Percentiles rank a stretch among this genome's conserved stretches.
Conservation (phyloP, 2,797 vertebrate genomes). For the Characodon lateralis region DNA sequence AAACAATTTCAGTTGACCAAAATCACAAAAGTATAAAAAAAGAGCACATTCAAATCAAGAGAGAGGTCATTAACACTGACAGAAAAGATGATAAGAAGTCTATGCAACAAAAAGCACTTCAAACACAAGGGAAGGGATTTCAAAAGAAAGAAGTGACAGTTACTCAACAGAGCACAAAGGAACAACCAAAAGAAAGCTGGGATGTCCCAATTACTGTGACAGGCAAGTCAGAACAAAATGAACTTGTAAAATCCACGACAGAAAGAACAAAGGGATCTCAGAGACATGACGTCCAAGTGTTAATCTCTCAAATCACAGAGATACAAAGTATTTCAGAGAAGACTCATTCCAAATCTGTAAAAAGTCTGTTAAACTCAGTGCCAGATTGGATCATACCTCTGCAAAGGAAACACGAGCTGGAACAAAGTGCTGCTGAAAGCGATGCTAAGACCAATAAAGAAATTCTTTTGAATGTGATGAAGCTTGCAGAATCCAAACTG, state of each 20-base stretch:
- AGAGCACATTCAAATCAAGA: slow-evolving; percentile 60
- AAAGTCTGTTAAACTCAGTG: slow-evolving; percentile 76
- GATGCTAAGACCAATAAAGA: slow-evolving; percentile 75
- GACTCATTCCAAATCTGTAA: slow-evolving; percentile 75
- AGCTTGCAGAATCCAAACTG: slow-evolving; percentile 74
- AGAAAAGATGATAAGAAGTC: slow-evolving; percentile 65
- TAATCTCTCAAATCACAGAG: slow-evolving; percentile 81
- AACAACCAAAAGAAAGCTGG: slow-evolving; percentile 57
- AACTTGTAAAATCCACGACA: slow-evolving; percentile 60
- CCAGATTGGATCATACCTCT: slow-evolving; percentile 80
- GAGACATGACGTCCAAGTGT: slow-evolving; percentile 78
- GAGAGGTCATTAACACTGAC: slow-evolving; percentile 60
- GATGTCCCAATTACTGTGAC: slow-evolving; percentile 70
- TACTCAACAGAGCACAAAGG: slow-evolving; percentile 66
- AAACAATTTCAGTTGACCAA: slow-evolving; percentile 55
- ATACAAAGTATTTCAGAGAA: slow-evolving; percentile 77
- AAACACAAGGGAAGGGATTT: slow-evolving; percentile 67
- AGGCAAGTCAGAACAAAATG: slow-evolving; percentile 68
- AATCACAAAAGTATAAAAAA: slow-evolving; percentile 56
- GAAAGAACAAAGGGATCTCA: slow-evolving; percentile 76
- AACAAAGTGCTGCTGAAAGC: slow-evolving; percentile 60
- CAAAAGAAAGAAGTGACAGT: slow-evolving; percentile 65
- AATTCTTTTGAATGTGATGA: slow-evolving; percentile 75
- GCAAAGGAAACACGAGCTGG: slow-evolving; percentile 76
- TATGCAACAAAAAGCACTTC: slow-evolving; percentile 61